Conservation (phyloP, 2,113 vertebrate species). For the Ascaphus truei region DNA sequence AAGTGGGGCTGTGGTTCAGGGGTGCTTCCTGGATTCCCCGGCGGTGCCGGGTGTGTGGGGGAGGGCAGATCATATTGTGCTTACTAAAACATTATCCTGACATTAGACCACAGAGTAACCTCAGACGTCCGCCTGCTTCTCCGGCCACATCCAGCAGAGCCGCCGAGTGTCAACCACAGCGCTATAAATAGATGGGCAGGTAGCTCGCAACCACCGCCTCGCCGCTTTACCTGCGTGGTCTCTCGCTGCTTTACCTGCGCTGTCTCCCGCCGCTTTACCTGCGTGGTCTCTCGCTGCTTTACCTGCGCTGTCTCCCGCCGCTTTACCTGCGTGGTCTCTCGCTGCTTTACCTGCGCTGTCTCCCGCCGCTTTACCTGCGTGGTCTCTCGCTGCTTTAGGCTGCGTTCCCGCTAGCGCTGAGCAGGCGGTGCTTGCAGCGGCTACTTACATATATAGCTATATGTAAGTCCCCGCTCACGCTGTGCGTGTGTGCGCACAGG, state of each 20-base stretch:
- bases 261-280: background rate
- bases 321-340: no score
- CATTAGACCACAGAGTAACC: constrained; percentile 26
- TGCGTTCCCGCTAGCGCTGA: no score
- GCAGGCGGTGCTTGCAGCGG: no score
- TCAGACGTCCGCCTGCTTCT: constrained; percentile 29
- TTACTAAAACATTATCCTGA: constrained; percentile 32
- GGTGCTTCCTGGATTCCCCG: background rate
- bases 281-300: no score
- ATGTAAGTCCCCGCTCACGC: no score
- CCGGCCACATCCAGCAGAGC: constrained; percentile 17
- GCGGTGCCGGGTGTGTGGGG: background rate
- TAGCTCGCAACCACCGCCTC: background rate
- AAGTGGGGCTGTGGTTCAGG: background rate
- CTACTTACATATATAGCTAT: no score
- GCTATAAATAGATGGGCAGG: background rate
- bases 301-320: no score
- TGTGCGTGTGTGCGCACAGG: no score
- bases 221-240: background rate
- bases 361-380: no score
- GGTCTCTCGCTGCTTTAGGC: no score
- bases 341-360: no score
- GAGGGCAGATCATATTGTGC: constrained; percentile 26
- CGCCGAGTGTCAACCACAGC: background rate
- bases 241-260: background rate